Percentiles rank a stretch among this genome's conserved stretches.
Evolutionary conservation across 2,113 vertebrate genomes (phyloP).

Genomic region (Narcine bancroftii): DNA sequence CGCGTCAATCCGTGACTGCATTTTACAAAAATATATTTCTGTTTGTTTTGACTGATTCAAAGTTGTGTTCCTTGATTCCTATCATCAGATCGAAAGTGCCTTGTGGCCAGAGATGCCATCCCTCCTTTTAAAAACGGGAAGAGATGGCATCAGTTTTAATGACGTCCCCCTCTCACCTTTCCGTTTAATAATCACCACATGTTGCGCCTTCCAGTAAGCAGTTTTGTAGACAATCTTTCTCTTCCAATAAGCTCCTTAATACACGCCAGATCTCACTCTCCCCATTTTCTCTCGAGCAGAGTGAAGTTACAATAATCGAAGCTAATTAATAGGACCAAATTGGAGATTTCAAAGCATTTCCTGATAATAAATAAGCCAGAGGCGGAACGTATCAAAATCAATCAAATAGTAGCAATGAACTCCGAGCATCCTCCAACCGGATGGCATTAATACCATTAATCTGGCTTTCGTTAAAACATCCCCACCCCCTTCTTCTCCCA

Average conservation of each 20-base stretch:
- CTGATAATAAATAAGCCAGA: background rate
- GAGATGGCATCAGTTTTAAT: too few species aligned
- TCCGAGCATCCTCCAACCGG: too few species aligned
- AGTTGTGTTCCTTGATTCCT: background rate
- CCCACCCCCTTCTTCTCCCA: too few species aligned
- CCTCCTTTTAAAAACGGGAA: background rate
- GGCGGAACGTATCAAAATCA: background rate
- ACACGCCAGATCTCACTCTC: background rate
- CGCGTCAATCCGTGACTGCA: background rate
- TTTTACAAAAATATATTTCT: background rate
- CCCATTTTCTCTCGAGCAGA: background rate
- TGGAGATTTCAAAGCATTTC: background rate
- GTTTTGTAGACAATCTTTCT: background rate
- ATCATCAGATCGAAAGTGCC: background rate
- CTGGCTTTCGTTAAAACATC: too few species aligned
- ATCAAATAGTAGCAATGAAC: background rate
- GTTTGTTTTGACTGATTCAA: constrained; percentile 33
- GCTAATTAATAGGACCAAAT: too few species aligned
- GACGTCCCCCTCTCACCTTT: too few species aligned
- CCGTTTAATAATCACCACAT: background rate
- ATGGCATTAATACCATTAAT: too few species aligned
- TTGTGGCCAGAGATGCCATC: background rate
- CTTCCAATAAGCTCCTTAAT: background rate
- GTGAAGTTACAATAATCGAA: too few species aligned
- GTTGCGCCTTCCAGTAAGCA: background rate